A percentile compares a stretch with the other conserved stretches of the same genome.
These are phyloP conservation scores for Leptodactylus fuscus DNA, from an alignment of 2,113 vertebrate genomes.

Conservation along the genomic window DNA sequence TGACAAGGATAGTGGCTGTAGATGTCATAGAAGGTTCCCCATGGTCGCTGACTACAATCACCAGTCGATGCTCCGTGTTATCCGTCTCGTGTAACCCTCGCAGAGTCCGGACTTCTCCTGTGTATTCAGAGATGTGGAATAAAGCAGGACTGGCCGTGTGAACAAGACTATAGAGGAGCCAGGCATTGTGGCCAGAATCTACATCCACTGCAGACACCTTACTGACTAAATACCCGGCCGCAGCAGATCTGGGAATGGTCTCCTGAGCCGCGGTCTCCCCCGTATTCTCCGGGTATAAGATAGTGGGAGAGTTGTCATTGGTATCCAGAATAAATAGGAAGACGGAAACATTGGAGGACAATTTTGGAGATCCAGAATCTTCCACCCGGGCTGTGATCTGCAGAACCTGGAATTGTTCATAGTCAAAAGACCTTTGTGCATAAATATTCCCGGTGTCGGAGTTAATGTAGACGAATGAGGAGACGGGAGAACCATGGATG, in stretches of 20 bases:
- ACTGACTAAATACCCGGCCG: constrained; percentile 82
- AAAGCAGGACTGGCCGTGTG: constrained; percentile 82
- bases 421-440: constrained; percentile 80
- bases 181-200: constrained; percentile 85
- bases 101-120: constrained; percentile 84
- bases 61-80: constrained; percentile 75
- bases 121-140: constrained; percentile 80
- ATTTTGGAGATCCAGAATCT: constrained; percentile 73
- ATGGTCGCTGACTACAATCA: constrained; percentile 80
- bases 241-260: constrained; percentile 78
- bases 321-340: constrained; percentile 79
- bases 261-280: constrained; percentile 77
- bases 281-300: constrained; percentile 77
- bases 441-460: constrained; percentile 80
- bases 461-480: constrained; percentile 82
- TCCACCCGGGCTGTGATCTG: constrained; percentile 70
- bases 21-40: constrained; percentile 82
- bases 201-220: constrained; percentile 88
- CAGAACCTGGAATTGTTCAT: constrained; percentile 76
- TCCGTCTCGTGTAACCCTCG: constrained; percentile 80
- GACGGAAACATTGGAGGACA: constrained; percentile 72
- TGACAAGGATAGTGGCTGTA: constrained; percentile 81
- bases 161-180: constrained; percentile 82
- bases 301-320: constrained; percentile 78
- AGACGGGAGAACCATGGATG: constrained; percentile 73